Evolutionary conservation across 2,888 invertebrate genomes (phyloP).

Genomic region (Diarsia brunnea): DNA sequence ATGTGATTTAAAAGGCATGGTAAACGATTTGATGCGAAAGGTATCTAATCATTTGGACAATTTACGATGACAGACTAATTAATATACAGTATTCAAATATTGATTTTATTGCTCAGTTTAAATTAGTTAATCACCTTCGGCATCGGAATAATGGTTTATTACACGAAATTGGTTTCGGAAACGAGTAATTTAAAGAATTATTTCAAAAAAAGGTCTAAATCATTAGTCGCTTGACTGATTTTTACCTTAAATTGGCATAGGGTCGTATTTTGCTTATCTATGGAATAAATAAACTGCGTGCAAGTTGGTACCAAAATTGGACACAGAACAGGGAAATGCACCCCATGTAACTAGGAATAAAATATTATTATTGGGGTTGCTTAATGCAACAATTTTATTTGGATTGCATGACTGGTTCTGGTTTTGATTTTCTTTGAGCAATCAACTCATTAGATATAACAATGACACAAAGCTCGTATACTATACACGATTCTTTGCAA

Average conservation of each 20-base stretch:
- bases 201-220: slow-evolving; percentile 57
- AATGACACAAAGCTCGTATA: background rate
- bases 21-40: slow-evolving; percentile 68
- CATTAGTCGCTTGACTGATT: slow-evolving; percentile 64
- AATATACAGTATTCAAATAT: slow-evolving; percentile 71
- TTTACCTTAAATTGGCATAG: slow-evolving; percentile 57
- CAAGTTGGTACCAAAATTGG: slow-evolving; percentile 14
- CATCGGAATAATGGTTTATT: slow-evolving; percentile 62
- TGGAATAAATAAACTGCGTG: slow-evolving; percentile 41
- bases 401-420: slow-evolving; percentile 49
- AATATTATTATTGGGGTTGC: slow-evolving; percentile 46
- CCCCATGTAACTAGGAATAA: slow-evolving; percentile 40
- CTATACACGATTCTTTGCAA: background rate
- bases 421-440: slow-evolving; percentile 48
- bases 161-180: slow-evolving; percentile 66
- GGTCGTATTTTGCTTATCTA: slow-evolving; percentile 51
- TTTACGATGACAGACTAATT: slow-evolving; percentile 71
- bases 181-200: slow-evolving; percentile 62
- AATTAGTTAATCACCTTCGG: slow-evolving; percentile 69
- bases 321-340: slow-evolving; percentile 41
- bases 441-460: slow-evolving; percentile 17
- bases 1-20: slow-evolving; percentile 67
- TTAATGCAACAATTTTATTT: slow-evolving; percentile 41
- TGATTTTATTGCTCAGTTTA: slow-evolving; percentile 70
- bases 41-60: slow-evolving; percentile 68